phyloP scores from a whole-genome alignment of 2,888 invertebrate genomes.

The Stenodera caucasica region DNA sequence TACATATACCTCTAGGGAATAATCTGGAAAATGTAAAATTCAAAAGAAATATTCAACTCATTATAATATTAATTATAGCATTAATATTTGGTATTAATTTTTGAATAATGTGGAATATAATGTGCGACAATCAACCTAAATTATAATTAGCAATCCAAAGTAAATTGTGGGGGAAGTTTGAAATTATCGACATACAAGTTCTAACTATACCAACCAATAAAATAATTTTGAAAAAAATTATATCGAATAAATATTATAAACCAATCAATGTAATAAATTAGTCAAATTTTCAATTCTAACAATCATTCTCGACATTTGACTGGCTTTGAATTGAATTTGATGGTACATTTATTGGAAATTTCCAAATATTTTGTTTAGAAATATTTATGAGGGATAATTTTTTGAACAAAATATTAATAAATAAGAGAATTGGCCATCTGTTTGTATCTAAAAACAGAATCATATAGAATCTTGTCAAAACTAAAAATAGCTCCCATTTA shows the following conservation, averaged over 20 bases:
- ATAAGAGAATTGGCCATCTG: not conserved
- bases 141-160: not conserved
- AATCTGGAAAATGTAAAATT: too few relatives aligned
- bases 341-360: too few relatives aligned
- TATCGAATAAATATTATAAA: too few relatives aligned
- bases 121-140: not conserved
- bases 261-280: too few relatives aligned
- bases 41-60: too few relatives aligned
- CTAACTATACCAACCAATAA: not conserved
- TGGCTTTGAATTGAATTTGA: too few relatives aligned
- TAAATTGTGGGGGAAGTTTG: not conserved
- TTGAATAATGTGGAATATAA: not conserved
- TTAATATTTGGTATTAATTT: not conserved
- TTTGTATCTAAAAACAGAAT: not conserved
- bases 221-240: too few relatives aligned
- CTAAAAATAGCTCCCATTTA: not conserved
- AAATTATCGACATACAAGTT: not conserved
- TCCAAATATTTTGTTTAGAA: too few relatives aligned
- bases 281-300: too few relatives aligned
- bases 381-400: too few relatives aligned
- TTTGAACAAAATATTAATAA: not conserved
- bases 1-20: too few relatives aligned
- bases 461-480: slow-evolving; percentile 2
- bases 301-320: not conserved
- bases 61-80: slow-evolving; percentile 2